Base-by-base conservation (phyloP, 2,888 invertebrate species). In the Terebella lapidaria region DNA sequence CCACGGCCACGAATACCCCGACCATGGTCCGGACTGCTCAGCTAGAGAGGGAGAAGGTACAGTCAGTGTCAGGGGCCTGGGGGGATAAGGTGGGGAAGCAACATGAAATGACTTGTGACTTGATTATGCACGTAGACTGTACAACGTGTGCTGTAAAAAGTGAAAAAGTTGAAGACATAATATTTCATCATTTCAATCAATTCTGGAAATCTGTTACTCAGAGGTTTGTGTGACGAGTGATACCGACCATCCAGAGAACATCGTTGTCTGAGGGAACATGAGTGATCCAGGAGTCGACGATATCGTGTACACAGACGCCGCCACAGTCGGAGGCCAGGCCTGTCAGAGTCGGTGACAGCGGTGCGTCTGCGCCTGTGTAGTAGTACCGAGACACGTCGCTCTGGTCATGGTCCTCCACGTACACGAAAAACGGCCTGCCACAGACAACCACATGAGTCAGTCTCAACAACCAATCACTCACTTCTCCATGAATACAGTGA, bases 1-100 rank as follows among this genome's bases (percentile, higher is more conserved):
- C 88, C 89, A 64, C 86, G 87, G 67, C 90, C 84, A 42, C 64
- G 70, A 0, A 79, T 74, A 3, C 81, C 57, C 18, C 82, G 73
- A 1, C 57, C 58, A 22, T 65, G 66, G 66, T 75, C 76, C 54
- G 75, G 74, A 63, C 73, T 74, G 20, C 75, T 73, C 15, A 73
- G 58, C 24, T 35, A 35, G 42, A 35, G 10, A 35, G 10, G n/a
- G n/a, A 35, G 10, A 35, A 35, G 10, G n/a, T 35, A 35, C 42
- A 35, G 42, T 35, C n/a, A n/a, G n/a, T n/a, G n/a, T n/a, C n/a
- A n/a, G n/a, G n/a, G n/a, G n/a, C n/a, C n/a, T n/a, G n/a, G n/a
- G n/a, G n/a, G n/a, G n/a, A n/a, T n/a, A n/a, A n/a, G n/a, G n/a
- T n/a, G n/a, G n/a, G n/a, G n/a, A n/a, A n/a, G n/a, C n/a, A n/a